phyloP scores from a whole-genome alignment of 1,140 invertebrate genomes.

The Cyrtorhinus lividipennis region DNA sequence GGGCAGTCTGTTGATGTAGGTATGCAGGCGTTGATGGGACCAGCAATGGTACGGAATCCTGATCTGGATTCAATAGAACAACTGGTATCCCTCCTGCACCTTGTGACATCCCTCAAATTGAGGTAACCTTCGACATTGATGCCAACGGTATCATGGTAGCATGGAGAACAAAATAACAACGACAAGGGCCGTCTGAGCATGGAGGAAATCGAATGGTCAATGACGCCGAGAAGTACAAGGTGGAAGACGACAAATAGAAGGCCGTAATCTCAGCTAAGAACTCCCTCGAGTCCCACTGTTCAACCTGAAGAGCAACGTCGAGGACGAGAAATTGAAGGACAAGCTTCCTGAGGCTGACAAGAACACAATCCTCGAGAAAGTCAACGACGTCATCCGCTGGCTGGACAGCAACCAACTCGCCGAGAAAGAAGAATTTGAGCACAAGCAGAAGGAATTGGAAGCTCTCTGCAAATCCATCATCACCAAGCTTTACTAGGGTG shows the following conservation, averaged over 20 bases:
- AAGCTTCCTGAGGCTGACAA: conserved; percentile 82
- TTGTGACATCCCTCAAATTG: too few species aligned
- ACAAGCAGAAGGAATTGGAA: conserved; percentile 81
- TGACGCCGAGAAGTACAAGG: conserved; percentile 88
- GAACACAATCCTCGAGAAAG: conserved; percentile 74
- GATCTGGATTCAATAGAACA: too few species aligned
- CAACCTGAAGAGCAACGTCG: conserved; percentile 89
- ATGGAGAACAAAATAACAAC: conserved; percentile 98
- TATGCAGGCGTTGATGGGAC: too few species aligned
- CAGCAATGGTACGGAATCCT: too few species aligned
- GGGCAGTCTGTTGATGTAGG: too few species aligned
- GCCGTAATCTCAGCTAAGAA: conserved; percentile 80
- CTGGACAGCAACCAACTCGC: conserved; percentile 83
- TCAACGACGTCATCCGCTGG: conserved; percentile 88
- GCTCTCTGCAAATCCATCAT: conserved; percentile 74
- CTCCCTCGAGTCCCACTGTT: conserved; percentile 91
- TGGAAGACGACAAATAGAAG: conserved; percentile 82
- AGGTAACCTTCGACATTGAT: too few species aligned
- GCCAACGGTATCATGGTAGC: conserved; percentile 77
- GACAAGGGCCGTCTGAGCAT: conserved; percentile 93
- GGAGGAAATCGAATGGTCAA: conserved; percentile 98
- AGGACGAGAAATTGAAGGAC: conserved; percentile 78
- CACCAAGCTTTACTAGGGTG: conserved; percentile 66
- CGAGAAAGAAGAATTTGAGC: conserved; percentile 87
- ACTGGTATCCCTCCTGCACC: conserved; percentile 90